Base-by-base conservation (phyloP, 2,888 invertebrate genomes). In the Steinernema hermaphroditum region DNA sequence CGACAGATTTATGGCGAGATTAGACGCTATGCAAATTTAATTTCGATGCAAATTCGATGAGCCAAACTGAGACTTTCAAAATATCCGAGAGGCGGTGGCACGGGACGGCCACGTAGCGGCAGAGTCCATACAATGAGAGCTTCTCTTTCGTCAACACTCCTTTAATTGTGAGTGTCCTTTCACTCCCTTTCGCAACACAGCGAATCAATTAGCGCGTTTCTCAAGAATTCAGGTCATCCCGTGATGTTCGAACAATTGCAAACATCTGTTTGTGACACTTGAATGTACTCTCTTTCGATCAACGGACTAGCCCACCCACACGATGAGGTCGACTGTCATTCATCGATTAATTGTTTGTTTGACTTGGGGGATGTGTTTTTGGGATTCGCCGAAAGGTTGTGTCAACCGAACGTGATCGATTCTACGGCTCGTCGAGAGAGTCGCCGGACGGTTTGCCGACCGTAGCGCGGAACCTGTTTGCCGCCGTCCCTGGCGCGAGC, bases 381-480 rank as follows among this genome's bases (percentile, higher is more conserved):
- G 62, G 2, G 22, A 1, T 62, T n/a, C 32, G 19, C 32, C 29
- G 62, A 62, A 62, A 62, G 62, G 62, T 62, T 62, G 62, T 62
- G 62, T 62, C 62, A 62, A 62, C 62, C 27, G 27, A 62, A 22
- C 22, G 62, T 62, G 62, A 62, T 62, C 62, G 62, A 62, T 62
- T 29, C 62, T 14, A 32, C 37, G 37, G 37, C 37, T n/a, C 4
- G 32, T 62, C 62, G 62, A 16, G 46, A 46, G 16, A 41, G n/a
- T 4, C 46, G n/a, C 6, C 62, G 62, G 16, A 37, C 62, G 54
- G 54, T 54, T 54, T 54, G 54, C 54, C 54, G 62, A 62, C 62
- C 8, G 62, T 29, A 46, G 2, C 12, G 16, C 27, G 29, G 62
- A 62, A 62, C 62, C 62, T 62, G 62, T 62, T 62, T 62, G 32